phyloP scores from a whole-genome alignment of 2,113 vertebrate species.

The Mola mola region DNA sequence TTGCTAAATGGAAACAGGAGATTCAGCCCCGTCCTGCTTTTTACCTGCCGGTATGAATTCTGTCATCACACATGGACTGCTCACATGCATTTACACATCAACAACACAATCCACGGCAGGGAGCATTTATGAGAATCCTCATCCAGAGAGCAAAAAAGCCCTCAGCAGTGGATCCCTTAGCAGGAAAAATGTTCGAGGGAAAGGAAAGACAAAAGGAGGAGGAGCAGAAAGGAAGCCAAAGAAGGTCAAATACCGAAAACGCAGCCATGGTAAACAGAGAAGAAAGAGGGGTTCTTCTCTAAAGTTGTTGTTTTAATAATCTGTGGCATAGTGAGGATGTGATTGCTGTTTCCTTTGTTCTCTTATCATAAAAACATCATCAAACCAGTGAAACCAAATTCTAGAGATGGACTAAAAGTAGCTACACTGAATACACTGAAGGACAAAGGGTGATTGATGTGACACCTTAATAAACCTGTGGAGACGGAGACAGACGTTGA shows the following conservation, averaged over 20 bases:
- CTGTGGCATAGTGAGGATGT: constrained; percentile 52
- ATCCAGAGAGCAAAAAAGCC: background rate
- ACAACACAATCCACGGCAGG: no score
- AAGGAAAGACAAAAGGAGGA: constrained; percentile 42
- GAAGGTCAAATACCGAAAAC: constrained; percentile 44
- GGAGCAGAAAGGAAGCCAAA: constrained; percentile 17
- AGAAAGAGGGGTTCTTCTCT: constrained; percentile 57
- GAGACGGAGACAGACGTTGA: background rate
- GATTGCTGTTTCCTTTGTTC: constrained; percentile 80
- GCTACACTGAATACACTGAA: background rate
- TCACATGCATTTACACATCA: no score
- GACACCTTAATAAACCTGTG: background rate
- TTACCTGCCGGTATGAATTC: no score
- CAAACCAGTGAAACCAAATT: constrained; percentile 42
- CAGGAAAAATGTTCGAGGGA: constrained; percentile 18
- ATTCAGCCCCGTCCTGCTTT: no score
- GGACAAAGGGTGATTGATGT: constrained; percentile 19
- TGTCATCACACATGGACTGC: no score
- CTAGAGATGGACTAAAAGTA: background rate
- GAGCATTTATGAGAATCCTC: background rate
- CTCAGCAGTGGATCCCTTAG: background rate
- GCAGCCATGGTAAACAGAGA: constrained; percentile 47
- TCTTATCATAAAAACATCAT: constrained; percentile 57
- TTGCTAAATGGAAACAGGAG: no score
- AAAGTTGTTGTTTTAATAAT: constrained; percentile 79